Conservation (phyloP, 2,113 vertebrate species). For the Eupsittula cactorum region DNA sequence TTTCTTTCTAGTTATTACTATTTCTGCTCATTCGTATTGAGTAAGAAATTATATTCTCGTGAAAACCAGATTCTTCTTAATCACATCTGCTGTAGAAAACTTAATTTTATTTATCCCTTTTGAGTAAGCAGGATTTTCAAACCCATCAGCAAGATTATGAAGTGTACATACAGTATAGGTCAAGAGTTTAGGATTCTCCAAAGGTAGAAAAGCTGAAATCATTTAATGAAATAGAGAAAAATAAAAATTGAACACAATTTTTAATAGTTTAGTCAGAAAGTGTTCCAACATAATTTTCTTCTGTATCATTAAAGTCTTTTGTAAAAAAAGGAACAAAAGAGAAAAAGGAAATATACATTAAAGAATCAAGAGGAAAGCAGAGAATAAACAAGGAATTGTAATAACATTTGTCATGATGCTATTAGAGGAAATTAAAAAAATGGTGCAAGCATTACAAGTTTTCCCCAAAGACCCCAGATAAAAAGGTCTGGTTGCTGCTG, state of each 20-base stretch:
- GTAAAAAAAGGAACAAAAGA: not conserved
- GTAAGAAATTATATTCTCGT: not conserved
- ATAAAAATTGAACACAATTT: not conserved
- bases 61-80: not conserved
- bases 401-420: not conserved
- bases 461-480: not conserved
- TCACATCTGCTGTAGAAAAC: not conserved
- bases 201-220: not conserved
- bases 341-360: not conserved
- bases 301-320: not conserved
- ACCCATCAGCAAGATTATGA: not conserved
- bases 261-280: not conserved
- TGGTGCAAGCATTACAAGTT: not conserved
- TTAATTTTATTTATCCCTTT: not conserved
- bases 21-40: not conserved
- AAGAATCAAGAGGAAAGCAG: accelerated
- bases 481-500: not conserved
- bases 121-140: not conserved
- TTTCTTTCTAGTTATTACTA: not conserved
- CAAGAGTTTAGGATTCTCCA: not conserved
- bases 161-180: not conserved
- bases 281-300: not conserved
- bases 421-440: not conserved
- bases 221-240: not conserved
- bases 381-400: not conserved